Conservation (phyloP, 2,888 invertebrate species). For the Caenorhabditis imperialis region DNA sequence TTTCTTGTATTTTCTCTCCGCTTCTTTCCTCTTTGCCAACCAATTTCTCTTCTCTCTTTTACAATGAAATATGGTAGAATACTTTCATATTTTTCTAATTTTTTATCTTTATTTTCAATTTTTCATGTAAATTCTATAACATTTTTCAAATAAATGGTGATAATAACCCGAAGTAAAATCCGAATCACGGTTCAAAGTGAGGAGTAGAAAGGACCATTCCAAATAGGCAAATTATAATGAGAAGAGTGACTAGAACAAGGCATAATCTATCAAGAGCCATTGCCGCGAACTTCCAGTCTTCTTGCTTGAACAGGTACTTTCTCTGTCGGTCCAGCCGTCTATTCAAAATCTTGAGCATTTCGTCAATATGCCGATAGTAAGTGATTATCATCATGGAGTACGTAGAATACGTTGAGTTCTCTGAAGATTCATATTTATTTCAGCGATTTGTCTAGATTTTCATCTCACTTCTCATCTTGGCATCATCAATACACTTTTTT, state of each 20-base stretch:
- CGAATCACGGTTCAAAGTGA: constrained; percentile 52
- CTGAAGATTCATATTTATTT: constrained; percentile 25
- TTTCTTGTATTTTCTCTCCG: constrained; percentile 18
- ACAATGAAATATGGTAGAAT: not conserved
- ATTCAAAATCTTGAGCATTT: constrained; percentile 56
- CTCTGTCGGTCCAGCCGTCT: constrained; percentile 50
- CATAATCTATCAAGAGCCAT: constrained; percentile 68
- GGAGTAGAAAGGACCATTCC: constrained; percentile 61
- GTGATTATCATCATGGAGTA: constrained; percentile 61
- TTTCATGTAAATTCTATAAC: too few relatives aligned
- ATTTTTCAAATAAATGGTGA: too few relatives aligned
- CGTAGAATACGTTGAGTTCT: constrained; percentile 51
- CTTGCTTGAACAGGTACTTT: constrained; percentile 50
- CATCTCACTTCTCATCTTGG: constrained; percentile 53
- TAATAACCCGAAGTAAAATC: not conserved
- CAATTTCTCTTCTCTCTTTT: not conserved
- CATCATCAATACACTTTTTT: constrained; percentile 60
- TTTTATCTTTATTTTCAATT: too few relatives aligned
- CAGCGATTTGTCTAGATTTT: not conserved
- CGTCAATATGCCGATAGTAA: constrained; percentile 65
- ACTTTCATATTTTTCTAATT: too few relatives aligned
- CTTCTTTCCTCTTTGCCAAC: not conserved
- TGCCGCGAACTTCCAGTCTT: constrained; percentile 70
- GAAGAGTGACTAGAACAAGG: constrained; percentile 59
- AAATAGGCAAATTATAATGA: constrained; percentile 58